Base-by-base conservation (phyloP, 1,140 invertebrate species). In the Anastatus disparis region DNA sequence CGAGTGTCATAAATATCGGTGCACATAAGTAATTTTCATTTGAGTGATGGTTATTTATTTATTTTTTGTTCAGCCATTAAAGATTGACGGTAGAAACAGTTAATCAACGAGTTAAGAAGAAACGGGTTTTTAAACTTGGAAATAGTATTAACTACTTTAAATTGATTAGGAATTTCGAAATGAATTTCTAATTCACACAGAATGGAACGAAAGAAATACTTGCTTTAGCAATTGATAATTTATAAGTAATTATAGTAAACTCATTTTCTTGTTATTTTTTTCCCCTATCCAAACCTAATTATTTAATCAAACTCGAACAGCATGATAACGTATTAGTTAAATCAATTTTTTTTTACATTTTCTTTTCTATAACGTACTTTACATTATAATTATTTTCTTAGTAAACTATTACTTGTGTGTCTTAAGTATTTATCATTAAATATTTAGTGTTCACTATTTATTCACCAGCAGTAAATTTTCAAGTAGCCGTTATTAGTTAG, bases 151-250 rank as follows among this genome's bases (percentile, higher is more conserved):
- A n/a, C 58, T 61, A 48, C 44, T 38, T 8, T 42, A 8, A 44
- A 42, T 55, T 20, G 50, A 65, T 65, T 65, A 55, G 35, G 20
- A 65, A 65, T 65, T 35, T 26, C 50, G 22, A 42, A 22, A 26
- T 9, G 48, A 12, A 52, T 64, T 64, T 52, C 62, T 40, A 52
- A 64, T 40, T 42, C 48, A 12, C 46, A 0, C 2, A 17, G 10
- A n/a, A n/a, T 15, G 22, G 2, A 7, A 1, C 3, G 1, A 59
- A 64, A 64, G 13, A 53, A 65, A 65, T 65, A 31, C 13, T 56
- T 46, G 29, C 38, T 53, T 66, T 59, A 35, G 27, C 55, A 40
- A 67, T 67, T 52, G 44, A 48, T 61, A 67, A 62, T 67, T 71
- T 38, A 71, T 63, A 44, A 26, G 56, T 56, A 56, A 66, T 56